Evolutionary conservation across 1,140 invertebrate species (phyloP), one percentile per base, ranked within the genome.

Genomic region (Atta colombica): DNA sequence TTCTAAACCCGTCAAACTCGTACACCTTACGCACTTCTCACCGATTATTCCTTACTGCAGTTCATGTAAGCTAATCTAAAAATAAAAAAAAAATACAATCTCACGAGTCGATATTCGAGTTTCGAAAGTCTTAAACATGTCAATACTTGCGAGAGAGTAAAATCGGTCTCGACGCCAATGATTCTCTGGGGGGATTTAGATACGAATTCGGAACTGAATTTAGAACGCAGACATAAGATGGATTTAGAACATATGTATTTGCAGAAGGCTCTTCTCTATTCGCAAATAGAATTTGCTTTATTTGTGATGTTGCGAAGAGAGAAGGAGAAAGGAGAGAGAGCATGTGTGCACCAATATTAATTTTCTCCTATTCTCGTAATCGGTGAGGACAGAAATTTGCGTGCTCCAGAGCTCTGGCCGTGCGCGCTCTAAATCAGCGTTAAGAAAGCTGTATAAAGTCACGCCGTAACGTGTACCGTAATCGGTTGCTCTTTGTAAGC

Each of bases 401-500:
- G 35, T 53, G 25, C 25, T n/a, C n/a, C 25, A 66, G 77, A 66
- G 61, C 74, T 66, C 21, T 31, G 45, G 49, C 49, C 28, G 51
- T 12, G 60, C 28, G 8, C 49, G 53, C 18, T 78, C 51, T 85
- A 85, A 78, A 78, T 85, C 63, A 85, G 82, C 51, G 49, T 85
- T 78, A 85, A 78, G 82, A 85, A 85, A 78, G 72, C 82, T 78
- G 72, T 58, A 85, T 78, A 85, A 85, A 85, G 82, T 74, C 25
- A 6, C 63, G 63, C 49, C 55, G 75, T 78, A 74, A 49, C 69
- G 58, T 78, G 82, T 78, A 66, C 49, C 75, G 49, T 77, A 78
- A 85, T 65, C 61, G 71, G 69, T 68, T 69, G 78, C 71, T 77
- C 81, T 85, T 87, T 87, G 87, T 87, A 84, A 71, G 86, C 88